Percentiles rank a stretch among this genome's conserved stretches.
These are phyloP conservation scores for Platycercus adscitus DNA, from an alignment of 2,113 vertebrate species.

Conservation along the genomic window DNA sequence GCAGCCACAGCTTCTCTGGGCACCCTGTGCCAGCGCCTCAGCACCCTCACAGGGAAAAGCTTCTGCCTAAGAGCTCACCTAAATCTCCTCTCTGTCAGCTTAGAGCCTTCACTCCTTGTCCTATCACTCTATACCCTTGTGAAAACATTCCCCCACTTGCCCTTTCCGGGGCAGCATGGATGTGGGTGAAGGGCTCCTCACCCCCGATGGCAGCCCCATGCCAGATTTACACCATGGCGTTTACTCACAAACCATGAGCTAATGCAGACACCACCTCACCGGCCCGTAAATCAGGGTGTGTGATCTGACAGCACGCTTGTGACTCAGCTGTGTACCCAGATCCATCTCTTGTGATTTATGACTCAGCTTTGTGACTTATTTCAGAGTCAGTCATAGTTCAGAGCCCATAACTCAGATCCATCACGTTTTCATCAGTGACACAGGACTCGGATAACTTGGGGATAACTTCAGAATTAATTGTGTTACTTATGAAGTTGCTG, in stretches of 20 bases:
- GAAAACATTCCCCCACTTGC: background rate
- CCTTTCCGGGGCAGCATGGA: background rate
- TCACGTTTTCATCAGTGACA: conserved; percentile 40
- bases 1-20: background rate
- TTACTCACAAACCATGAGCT: background rate
- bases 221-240: background rate
- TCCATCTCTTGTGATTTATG: conserved; percentile 27
- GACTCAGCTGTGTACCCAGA: background rate
- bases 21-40: background rate
- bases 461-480: conserved; percentile 69
- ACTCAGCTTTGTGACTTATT: conserved; percentile 32
- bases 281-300: background rate
- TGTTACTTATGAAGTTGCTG: conserved; percentile 68
- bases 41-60: background rate
- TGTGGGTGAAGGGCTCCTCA: background rate
- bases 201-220: background rate
- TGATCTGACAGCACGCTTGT: background rate
- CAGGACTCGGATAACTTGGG: conserved; percentile 19
- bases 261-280: background rate
- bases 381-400: conserved; percentile 37
- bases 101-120: background rate
- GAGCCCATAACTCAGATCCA: conserved; percentile 36
- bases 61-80: background rate
- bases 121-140: background rate
- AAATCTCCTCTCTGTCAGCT: background rate